Conservation (phyloP, 2,797 vertebrate genomes). For the Anolis apletophallus region DNA sequence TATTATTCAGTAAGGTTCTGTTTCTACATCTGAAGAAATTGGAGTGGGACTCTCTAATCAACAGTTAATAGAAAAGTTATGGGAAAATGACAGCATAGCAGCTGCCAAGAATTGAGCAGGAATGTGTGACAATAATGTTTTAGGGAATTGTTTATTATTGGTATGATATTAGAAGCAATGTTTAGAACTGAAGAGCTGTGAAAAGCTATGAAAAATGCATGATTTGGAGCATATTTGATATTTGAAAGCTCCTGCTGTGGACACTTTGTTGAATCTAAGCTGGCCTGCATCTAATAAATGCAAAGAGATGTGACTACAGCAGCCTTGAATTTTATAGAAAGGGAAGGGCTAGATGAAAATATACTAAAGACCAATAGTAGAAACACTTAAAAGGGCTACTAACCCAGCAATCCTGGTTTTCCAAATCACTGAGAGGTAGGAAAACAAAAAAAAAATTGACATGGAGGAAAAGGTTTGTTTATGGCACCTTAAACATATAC, state of each 20-base stretch:
- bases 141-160: background rate
- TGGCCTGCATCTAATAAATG: background rate
- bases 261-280: background rate
- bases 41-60: slow-evolving; percentile 40
- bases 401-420: background rate
- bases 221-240: slow-evolving; percentile 1
- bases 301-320: too few relatives aligned
- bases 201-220: background rate
- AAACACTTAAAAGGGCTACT: background rate
- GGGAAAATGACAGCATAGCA: slow-evolving; percentile 4
- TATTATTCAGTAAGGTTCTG: slow-evolving; percentile 21
- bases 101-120: slow-evolving; percentile 2
- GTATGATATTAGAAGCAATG: slow-evolving; percentile 13
- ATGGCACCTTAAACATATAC: background rate
- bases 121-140: background rate
- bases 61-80: slow-evolving; percentile 26
- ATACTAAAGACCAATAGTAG: background rate
- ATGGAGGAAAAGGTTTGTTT: too few relatives aligned
- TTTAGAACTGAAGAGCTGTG: accelerated
- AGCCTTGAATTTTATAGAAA: background rate
- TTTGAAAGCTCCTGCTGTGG: background rate
- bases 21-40: slow-evolving; percentile 35
- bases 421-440: background rate
- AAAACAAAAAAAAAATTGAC: background rate
- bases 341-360: too few relatives aligned